Conservation (phyloP, 1,140 invertebrate species). For the Conus betulinus region DNA sequence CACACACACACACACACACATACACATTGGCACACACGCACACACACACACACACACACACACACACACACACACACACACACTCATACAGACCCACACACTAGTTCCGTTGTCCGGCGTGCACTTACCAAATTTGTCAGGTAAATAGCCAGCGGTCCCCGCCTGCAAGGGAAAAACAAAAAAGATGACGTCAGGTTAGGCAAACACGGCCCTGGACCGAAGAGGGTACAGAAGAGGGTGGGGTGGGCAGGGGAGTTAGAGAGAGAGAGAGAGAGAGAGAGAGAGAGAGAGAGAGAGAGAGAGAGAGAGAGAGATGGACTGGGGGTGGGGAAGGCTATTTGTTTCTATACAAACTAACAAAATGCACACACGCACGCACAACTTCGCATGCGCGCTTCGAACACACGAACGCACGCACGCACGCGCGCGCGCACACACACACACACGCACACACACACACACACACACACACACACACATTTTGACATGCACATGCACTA, state of each 20-base stretch:
- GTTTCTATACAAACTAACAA: too few species aligned
- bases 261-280: neutral
- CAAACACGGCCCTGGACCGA: neutral
- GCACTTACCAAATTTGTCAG: slow-evolving; percentile 86
- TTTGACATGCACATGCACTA: too few species aligned
- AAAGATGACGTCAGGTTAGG: slow-evolving; percentile 16
- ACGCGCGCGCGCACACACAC: too few species aligned
- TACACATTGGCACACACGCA: neutral
- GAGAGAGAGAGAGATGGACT: neutral
- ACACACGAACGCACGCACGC: too few species aligned
- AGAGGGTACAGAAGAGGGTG: neutral
- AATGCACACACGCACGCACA: too few species aligned
- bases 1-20: slow-evolving; percentile 17
- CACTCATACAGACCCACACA: neutral
- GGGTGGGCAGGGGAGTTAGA: neutral
- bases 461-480: too few species aligned
- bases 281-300: neutral
- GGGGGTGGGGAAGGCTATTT: too few species aligned
- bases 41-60: neutral
- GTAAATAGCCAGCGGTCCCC: slow-evolving; percentile 85
- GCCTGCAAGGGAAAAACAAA: slow-evolving; percentile 78
- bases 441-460: too few species aligned
- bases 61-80: neutral
- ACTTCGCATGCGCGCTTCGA: too few species aligned
- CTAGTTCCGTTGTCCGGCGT: neutral